Evolutionary conservation across 64 coral and sea anemone species (phyloP).

Genomic region (Trachythela sp.): DNA sequence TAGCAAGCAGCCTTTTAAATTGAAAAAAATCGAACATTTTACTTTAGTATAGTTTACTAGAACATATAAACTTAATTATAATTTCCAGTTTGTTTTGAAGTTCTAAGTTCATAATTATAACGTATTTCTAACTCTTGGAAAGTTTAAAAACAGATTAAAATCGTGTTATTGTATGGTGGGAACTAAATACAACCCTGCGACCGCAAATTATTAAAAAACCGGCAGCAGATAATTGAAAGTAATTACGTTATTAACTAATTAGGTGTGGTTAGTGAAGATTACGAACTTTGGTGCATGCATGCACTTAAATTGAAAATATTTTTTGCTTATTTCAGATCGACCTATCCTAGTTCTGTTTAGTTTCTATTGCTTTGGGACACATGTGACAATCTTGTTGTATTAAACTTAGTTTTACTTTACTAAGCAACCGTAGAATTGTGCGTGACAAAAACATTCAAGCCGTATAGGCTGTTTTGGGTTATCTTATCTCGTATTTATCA

Average conservation of each 20-base stretch:
- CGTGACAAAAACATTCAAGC: background rate
- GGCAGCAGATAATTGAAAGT: background rate
- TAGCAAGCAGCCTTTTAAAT: too few species aligned
- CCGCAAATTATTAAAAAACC: background rate
- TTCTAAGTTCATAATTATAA: too few species aligned
- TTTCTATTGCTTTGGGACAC: background rate
- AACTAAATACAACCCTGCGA: background rate
- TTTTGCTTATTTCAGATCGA: background rate
- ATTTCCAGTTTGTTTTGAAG: too few species aligned
- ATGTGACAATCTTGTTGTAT: too few species aligned
- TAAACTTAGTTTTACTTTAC: too few species aligned
- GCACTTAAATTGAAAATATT: background rate
- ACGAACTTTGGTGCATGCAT: background rate
- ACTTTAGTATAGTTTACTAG: too few species aligned
- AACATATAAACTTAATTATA: too few species aligned
- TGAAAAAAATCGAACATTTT: too few species aligned
- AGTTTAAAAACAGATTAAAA: background rate
- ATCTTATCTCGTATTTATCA: background rate
- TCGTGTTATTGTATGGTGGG: background rate
- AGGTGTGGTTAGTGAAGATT: background rate
- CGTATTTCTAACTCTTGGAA: background rate
- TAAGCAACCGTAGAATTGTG: background rate
- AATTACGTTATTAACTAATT: slow-evolving; percentile 1
- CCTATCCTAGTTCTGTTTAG: background rate
- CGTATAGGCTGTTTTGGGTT: background rate